Base-by-base conservation (phyloP, 1,140 invertebrate species). In the Hyphantria cunea region DNA sequence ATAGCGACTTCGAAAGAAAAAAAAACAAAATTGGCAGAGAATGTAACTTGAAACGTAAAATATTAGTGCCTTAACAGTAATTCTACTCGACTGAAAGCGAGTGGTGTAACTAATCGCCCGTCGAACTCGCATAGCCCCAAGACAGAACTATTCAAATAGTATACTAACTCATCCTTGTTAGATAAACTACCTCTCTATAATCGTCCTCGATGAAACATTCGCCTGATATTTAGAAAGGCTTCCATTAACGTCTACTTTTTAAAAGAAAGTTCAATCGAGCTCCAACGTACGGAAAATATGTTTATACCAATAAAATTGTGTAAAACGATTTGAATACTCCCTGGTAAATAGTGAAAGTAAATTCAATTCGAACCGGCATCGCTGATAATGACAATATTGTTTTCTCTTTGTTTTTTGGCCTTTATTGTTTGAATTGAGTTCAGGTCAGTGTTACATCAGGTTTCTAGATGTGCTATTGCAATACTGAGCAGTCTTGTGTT, bases 301-400 rank as follows among this genome's bases (percentile, higher is more conserved):
- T 47, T 55, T 55, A 56, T 42, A 15, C 17, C 52, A 34, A 49
- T 53, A 60, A 67, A 60, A 64, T 64, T 51, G 51, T 49, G 45
- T 55, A 55, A 61, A 64, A 60, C 48, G 33, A 67, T 71, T 59
- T 55, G 48, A 60, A 59, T 54, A 60, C 66, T 71, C 63, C 54
- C 65, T 42, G 56, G 13, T 51, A 47, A 65, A 49, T 58, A 63
- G 66, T 68, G 69, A 72, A 72, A 72, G 69, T 64, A 68, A 72
- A 64, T 68, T 62, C 48, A 65, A 62, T 68, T 68, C 41, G 44
- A 32, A 44, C 58, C 51, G 49, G 47, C 42, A 58, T 68, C 54
- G 60, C 39, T 53, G 34, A 34, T 50, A 54, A 34, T 49, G 48
- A 60, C 39, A 31, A 51, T 60, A 10, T 60, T 51, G 48, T 60